A percentile compares a stretch with the other conserved stretches of the same genome.
These are phyloP conservation scores for Acanthis flammea DNA, from an alignment of 2,797 vertebrate genomes.

Conservation along the genomic window DNA sequence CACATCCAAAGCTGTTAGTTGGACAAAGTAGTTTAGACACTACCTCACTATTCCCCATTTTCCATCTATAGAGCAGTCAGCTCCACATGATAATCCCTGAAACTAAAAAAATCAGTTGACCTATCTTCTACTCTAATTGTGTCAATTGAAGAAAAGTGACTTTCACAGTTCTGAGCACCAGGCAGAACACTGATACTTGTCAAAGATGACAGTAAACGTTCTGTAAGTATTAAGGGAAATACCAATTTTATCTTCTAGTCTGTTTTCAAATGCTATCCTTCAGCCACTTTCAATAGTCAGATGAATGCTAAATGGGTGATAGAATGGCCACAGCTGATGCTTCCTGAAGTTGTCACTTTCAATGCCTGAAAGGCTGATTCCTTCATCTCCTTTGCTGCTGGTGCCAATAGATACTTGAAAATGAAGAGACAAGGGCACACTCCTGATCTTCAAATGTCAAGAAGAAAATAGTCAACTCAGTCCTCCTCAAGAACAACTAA, in stretches of 20 bases:
- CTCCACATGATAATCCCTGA: not conserved
- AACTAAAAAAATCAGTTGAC: not conserved
- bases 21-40: not conserved
- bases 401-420: constrained; percentile 18
- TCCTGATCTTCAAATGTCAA: constrained; percentile 38
- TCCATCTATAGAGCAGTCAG: not conserved
- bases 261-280: constrained; percentile 10
- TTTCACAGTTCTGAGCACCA: not conserved
- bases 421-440: constrained; percentile 52
- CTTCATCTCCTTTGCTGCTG: constrained; percentile 28
- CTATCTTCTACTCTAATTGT: not conserved
- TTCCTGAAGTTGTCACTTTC: constrained; percentile 45
- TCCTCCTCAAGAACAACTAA: not conserved
- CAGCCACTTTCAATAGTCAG: not conserved
- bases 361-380: constrained; percentile 33
- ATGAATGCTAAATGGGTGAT: constrained; percentile 17
- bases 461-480: not conserved
- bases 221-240: not conserved
- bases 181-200: not conserved
- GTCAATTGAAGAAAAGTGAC: not conserved
- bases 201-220: not conserved
- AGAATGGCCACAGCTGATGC: constrained; percentile 3
- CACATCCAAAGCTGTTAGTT: not conserved
- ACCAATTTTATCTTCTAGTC: not conserved
- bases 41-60: not conserved